Percentiles rank a stretch among this genome's conserved stretches.
Conservation (phyloP, 35 echinoderm and acorn worm genomes). For the Lytechinus pictus region DNA sequence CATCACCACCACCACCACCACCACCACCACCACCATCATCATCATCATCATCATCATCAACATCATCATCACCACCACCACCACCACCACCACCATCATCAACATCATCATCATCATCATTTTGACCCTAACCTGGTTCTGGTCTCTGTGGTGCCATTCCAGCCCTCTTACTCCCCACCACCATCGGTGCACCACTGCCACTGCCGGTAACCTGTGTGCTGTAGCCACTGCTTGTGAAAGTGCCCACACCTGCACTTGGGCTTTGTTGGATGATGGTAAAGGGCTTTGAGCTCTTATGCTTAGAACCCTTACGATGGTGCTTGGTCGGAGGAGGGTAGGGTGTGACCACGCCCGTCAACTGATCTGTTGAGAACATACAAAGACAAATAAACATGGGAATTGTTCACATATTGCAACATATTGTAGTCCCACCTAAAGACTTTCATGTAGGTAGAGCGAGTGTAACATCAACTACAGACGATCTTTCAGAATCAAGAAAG, state of each 20-base stretch:
- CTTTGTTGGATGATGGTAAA: slow-evolving; percentile 8
- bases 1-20: background rate
- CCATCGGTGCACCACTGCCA: slow-evolving; percentile 4
- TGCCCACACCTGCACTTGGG: background rate
- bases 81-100: background rate
- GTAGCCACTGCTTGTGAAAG: background rate
- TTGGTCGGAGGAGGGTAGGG: background rate
- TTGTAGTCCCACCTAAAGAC: no score
- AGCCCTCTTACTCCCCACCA: slow-evolving; percentile 26
- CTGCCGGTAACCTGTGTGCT: slow-evolving; percentile 2
- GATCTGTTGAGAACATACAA: background rate
- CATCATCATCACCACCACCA: slow-evolving; percentile 3
- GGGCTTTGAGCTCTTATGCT: slow-evolving; percentile 34
- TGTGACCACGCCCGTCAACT: slow-evolving; percentile 3
- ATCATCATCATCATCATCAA: slow-evolving; percentile 21
- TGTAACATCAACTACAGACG: no score
- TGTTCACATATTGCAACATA: no score
- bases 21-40: slow-evolving; percentile 11
- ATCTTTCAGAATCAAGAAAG: no score
- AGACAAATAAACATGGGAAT: no score
- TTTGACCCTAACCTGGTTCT: slow-evolving; percentile 34
- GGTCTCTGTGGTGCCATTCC: background rate
- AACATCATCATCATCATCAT: background rate
- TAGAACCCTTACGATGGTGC: slow-evolving; percentile 36
- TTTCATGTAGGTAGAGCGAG: no score